phyloP scores from a whole-genome alignment of 2,888 invertebrate species.

The Dolomedes plantarius region DNA sequence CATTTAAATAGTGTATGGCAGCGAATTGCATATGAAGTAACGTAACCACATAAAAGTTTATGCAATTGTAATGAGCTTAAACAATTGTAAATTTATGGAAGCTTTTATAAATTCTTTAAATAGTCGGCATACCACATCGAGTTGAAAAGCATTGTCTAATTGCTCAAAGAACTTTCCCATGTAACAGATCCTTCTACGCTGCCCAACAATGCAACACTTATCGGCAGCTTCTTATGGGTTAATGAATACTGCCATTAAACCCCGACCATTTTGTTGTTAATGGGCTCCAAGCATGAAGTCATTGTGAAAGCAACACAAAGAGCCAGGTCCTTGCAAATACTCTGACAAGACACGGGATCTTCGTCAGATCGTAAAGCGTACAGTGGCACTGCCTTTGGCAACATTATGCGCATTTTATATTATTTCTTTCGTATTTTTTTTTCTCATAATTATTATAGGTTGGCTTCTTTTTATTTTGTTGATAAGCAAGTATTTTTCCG shows the following conservation, averaged over 20 bases:
- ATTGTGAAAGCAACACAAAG: constrained; percentile 29
- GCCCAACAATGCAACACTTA: constrained; percentile 9
- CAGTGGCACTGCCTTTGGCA: constrained; percentile 53
- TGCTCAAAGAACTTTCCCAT: not conserved
- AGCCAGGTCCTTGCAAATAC: not conserved
- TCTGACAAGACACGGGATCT: constrained; percentile 10
- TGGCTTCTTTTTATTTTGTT: not conserved
- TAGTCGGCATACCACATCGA: not conserved
- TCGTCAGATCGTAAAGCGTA: constrained; percentile 39
- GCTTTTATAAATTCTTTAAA: not conserved
- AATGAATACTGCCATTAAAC: constrained; percentile 15
- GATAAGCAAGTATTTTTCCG: constrained; percentile 2
- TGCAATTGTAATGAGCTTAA: too few species aligned
- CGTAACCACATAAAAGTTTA: too few species aligned
- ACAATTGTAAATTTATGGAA: too few species aligned
- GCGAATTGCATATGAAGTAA: too few species aligned
- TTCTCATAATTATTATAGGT: constrained; percentile 13
- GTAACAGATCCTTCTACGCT: not conserved
- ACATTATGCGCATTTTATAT: constrained; percentile 12
- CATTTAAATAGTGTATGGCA: too few species aligned
- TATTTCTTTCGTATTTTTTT: not conserved
- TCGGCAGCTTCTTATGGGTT: constrained; percentile 8
- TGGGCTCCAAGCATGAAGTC: constrained; percentile 28
- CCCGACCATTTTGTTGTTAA: constrained; percentile 24
- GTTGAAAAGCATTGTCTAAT: not conserved